Evolutionary conservation across 2,113 vertebrate species (phyloP).

Genomic region (Erpornis zantholeuca): DNA sequence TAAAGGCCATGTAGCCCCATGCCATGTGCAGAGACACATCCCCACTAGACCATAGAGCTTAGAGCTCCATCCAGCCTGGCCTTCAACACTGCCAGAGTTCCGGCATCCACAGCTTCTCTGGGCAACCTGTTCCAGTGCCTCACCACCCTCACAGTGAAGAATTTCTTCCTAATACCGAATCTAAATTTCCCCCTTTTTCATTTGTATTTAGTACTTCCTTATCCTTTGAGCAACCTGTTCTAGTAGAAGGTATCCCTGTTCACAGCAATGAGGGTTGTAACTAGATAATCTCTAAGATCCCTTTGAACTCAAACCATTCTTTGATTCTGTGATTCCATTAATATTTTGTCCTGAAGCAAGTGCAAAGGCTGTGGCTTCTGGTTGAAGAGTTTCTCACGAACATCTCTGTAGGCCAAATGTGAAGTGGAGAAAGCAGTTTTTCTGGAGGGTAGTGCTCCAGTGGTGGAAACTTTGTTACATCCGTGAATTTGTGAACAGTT

Average conservation of each 20-base stretch:
- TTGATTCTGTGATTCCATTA: too few relatives aligned
- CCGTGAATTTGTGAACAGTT: not conserved
- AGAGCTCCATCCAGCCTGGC: not conserved
- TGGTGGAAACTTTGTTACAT: not conserved
- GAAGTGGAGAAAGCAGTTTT: rapidly evolving
- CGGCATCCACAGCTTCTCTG: not conserved
- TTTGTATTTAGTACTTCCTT: not conserved
- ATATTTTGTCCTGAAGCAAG: too few relatives aligned
- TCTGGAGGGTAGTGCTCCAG: rapidly evolving
- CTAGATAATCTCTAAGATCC: too few relatives aligned
- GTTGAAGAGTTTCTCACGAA: not conserved
- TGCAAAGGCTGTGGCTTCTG: not conserved
- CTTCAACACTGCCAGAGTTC: not conserved
- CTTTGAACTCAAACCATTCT: too few relatives aligned
- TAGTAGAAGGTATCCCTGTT: too few relatives aligned
- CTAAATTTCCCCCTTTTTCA: not conserved
- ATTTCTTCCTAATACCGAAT: not conserved
- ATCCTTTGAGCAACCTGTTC: too few relatives aligned
- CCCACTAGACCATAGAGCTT: rapidly evolving
- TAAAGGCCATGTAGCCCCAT: rapidly evolving
- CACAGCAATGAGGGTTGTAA: too few relatives aligned
- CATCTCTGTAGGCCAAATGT: not conserved
- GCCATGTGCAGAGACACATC: not conserved
- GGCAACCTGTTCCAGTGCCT: not conserved
- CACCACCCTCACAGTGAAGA: not conserved